Conservation (phyloP, 2,797 vertebrate species). For the Falco naumanni region DNA sequence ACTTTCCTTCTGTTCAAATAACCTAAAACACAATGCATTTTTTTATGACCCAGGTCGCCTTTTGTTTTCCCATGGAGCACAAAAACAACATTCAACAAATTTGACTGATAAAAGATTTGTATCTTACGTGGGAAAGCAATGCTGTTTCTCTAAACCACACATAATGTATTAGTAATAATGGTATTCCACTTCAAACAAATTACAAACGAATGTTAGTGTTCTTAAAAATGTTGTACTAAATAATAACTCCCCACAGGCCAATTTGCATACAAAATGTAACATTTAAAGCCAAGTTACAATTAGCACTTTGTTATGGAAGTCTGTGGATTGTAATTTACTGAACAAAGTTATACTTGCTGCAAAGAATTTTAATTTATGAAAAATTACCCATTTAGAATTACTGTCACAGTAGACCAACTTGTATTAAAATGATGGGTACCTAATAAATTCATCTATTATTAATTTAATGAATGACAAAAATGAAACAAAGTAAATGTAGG, state of each 20-base stretch:
- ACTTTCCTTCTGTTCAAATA: constrained; percentile 56
- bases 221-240: constrained; percentile 69
- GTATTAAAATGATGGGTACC: constrained; percentile 49
- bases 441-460: constrained; percentile 54
- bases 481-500: constrained; percentile 26
- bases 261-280: constrained; percentile 77
- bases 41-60: constrained; percentile 62
- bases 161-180: constrained; percentile 73
- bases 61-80: constrained; percentile 67
- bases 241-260: constrained; percentile 74
- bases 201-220: constrained; percentile 73
- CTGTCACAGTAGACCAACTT: constrained; percentile 58
- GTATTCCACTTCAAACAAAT: constrained; percentile 74
- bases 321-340: constrained; percentile 71
- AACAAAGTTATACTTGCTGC: constrained; percentile 64
- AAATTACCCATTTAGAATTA: constrained; percentile 69
- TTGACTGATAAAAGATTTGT: constrained; percentile 69
- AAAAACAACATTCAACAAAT: constrained; percentile 55
- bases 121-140: constrained; percentile 63
- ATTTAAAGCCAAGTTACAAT: constrained; percentile 79
- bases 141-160: constrained; percentile 61
- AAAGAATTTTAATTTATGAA: constrained; percentile 76
- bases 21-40: constrained; percentile 58
- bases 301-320: constrained; percentile 75
- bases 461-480: constrained; percentile 24